Evolutionary conservation across 1,140 invertebrate genomes (phyloP).

Genomic region (Drosophila setifemur): DNA sequence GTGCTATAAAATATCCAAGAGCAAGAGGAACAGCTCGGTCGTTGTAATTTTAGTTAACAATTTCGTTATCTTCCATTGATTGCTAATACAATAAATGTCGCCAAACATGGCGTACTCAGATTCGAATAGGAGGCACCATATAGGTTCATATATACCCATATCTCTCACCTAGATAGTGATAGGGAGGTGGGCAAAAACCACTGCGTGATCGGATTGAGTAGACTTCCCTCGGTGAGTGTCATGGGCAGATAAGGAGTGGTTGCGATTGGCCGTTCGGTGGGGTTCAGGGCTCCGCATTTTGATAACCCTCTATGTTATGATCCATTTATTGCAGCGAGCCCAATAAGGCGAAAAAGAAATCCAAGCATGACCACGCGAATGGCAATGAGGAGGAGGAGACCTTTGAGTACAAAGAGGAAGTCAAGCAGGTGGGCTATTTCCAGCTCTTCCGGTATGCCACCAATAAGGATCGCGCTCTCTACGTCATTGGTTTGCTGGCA

Average conservation of each 20-base stretch:
- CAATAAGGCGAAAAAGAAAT: constrained; percentile 60
- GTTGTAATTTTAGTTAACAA: too few relatives aligned
- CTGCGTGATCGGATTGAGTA: too few relatives aligned
- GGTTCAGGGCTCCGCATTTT: constrained; percentile 4
- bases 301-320: constrained; percentile 15
- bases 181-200: background rate
- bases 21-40: too few relatives aligned
- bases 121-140: background rate
- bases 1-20: too few relatives aligned
- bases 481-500: constrained; percentile 85
- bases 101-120: background rate
- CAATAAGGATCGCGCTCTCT: constrained; percentile 84
- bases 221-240: constrained; percentile 8
- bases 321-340: constrained; percentile 50
- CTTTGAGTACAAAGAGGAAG: constrained; percentile 54
- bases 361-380: constrained; percentile 41
- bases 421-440: constrained; percentile 56
- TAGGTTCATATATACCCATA: background rate
- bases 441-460: constrained; percentile 71
- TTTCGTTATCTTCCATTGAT: too few relatives aligned
- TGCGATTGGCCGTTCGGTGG: background rate
- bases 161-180: constrained; percentile 4
- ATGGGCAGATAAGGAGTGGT: constrained; percentile 13
- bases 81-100: background rate
- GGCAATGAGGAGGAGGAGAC: constrained; percentile 19